Conservation (phyloP, 92 coral and sea anemone species). For the Zoanthus gigantus region DNA sequence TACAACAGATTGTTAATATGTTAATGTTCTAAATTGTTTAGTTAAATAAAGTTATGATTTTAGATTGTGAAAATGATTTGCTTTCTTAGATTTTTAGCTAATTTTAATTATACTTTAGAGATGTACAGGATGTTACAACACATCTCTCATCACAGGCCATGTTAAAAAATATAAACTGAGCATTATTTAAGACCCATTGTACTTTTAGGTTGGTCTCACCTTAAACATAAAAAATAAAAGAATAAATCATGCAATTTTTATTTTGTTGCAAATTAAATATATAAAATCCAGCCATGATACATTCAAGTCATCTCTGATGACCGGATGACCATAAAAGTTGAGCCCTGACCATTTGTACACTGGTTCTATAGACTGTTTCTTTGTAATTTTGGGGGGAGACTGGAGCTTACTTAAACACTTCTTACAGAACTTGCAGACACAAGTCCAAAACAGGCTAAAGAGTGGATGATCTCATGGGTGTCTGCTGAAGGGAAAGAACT, state of each 20-base stretch:
- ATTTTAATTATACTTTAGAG: background rate
- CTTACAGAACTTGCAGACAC: too few relatives aligned
- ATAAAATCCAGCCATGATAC: too few relatives aligned
- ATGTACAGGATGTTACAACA: conserved; percentile 1
- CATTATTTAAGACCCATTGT: background rate
- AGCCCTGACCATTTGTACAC: too few relatives aligned
- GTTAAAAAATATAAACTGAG: background rate
- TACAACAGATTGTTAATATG: background rate
- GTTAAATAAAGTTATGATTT: conserved; percentile 4
- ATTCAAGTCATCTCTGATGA: background rate
- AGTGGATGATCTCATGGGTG: too few relatives aligned
- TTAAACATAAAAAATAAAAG: background rate
- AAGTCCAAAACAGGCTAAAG: too few relatives aligned
- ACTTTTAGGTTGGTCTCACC: conserved; percentile 2
- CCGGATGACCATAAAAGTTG: too few relatives aligned
- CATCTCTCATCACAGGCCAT: conserved; percentile 1
- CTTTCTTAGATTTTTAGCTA: background rate
- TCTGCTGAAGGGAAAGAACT: too few relatives aligned
- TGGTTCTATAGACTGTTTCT: too few relatives aligned
- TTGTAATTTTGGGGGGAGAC: too few relatives aligned
- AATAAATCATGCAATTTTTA: background rate
- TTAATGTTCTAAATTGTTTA: background rate
- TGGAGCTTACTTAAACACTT: too few relatives aligned
- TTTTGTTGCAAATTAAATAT: background rate
- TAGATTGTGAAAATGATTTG: conserved; percentile 9